A percentile compares a stretch with the other conserved stretches of the same genome.
Evolutionary conservation across 2,797 vertebrate genomes (phyloP).

Genomic region (Enteromius unitaeniatus): DNA sequence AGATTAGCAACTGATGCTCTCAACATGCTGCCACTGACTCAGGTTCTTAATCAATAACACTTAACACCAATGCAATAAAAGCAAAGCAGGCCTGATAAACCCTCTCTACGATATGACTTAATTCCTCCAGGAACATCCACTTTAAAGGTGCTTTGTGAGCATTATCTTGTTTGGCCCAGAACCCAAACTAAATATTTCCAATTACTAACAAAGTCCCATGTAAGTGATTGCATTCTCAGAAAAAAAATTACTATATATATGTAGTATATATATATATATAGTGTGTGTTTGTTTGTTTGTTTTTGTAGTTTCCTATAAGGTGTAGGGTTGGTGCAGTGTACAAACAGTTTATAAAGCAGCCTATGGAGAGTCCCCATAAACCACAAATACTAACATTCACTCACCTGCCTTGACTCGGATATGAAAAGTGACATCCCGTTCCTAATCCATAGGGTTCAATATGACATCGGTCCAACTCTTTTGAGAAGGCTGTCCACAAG

Average conservation of each 20-base stretch:
- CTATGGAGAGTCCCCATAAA: no score
- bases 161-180: background rate
- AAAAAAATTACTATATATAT: no score
- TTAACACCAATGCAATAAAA: constrained; percentile 22
- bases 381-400: no score
- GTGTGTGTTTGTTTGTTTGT: no score
- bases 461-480: background rate
- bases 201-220: background rate
- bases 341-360: no score
- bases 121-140: background rate
- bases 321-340: no score
- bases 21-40: background rate
- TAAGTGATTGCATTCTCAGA: no score
- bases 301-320: no score
- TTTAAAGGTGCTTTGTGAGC: background rate
- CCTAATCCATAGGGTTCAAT: background rate
- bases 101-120: background rate
- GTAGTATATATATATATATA: no score
- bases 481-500: background rate
- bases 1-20: constrained; percentile 30
- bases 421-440: background rate
- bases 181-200: background rate
- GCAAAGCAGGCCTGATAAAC: constrained; percentile 8
- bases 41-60: constrained; percentile 16
- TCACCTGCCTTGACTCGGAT: background rate